A percentile compares a stretch with the other conserved stretches of the same genome.
Evolutionary conservation across 2,888 invertebrate genomes (phyloP).

Genomic region (Diogma glabrata): DNA sequence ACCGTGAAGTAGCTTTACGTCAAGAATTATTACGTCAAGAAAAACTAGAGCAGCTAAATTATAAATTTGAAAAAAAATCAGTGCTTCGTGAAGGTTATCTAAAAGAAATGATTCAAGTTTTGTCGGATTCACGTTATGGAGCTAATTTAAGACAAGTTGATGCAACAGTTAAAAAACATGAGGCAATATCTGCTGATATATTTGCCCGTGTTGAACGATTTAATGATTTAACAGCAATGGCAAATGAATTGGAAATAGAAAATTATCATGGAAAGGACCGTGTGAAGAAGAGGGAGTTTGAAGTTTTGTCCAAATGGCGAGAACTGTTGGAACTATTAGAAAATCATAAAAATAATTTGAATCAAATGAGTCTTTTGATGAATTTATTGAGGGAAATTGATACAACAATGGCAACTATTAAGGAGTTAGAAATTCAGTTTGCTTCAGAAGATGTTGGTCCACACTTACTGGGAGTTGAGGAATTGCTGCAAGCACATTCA

Average conservation of each 20-base stretch:
- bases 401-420: slow-evolving; percentile 70
- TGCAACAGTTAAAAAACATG: slow-evolving; percentile 95
- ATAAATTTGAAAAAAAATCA: slow-evolving; percentile 92
- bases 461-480: slow-evolving; percentile 89
- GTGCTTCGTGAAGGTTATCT: slow-evolving; percentile 89
- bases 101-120: slow-evolving; percentile 93
- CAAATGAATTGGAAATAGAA: slow-evolving; percentile 80
- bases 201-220: slow-evolving; percentile 88
- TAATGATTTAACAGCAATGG: slow-evolving; percentile 86
- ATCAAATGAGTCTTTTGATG: slow-evolving; percentile 74
- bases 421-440: slow-evolving; percentile 63
- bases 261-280: slow-evolving; percentile 82
- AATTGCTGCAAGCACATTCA: slow-evolving; percentile 86
- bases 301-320: slow-evolving; percentile 80
- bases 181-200: slow-evolving; percentile 95
- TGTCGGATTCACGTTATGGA: slow-evolving; percentile 84
- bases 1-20: slow-evolving; percentile 81
- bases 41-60: slow-evolving; percentile 84
- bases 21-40: slow-evolving; percentile 87
- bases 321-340: slow-evolving; percentile 74
- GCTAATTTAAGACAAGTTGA: slow-evolving; percentile 87
- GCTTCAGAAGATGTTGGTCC: slow-evolving; percentile 79
- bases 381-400: slow-evolving; percentile 83
- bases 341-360: slow-evolving; percentile 65
- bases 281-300: slow-evolving; percentile 46